Evolutionary conservation across 2,888 invertebrate species (phyloP).

Genomic region (Acanthosepion lycidas): DNA sequence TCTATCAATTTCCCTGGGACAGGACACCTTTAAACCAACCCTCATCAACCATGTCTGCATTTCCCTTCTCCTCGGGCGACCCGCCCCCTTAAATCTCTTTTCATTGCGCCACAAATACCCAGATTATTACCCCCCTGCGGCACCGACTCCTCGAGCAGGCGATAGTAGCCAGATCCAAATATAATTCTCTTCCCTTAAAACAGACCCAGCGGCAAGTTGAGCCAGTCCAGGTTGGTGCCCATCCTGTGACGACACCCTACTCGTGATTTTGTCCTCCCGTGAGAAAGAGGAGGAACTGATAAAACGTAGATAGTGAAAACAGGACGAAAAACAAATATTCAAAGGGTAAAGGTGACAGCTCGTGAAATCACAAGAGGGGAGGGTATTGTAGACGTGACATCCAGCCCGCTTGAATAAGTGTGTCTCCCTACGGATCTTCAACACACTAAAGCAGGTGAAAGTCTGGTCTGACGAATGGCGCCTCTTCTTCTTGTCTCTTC

Average conservation of each 20-base stretch:
- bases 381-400: background rate
- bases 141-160: constrained; percentile 7
- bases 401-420: background rate
- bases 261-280: background rate
- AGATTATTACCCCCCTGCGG: background rate
- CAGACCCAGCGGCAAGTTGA: background rate
- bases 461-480: background rate
- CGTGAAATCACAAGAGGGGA: background rate
- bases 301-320: background rate
- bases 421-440: constrained; percentile 16
- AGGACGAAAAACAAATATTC: background rate
- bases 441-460: background rate
- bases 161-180: background rate
- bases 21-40: background rate
- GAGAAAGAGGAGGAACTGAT: background rate
- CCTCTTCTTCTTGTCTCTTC: background rate
- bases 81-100: background rate
- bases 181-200: background rate
- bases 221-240: background rate
- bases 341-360: background rate
- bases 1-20: no score
- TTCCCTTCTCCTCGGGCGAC: background rate
- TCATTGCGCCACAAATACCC: constrained; percentile 33
- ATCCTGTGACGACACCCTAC: background rate
- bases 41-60: background rate